Percentiles rank a stretch among this genome's conserved stretches.
phyloP scores from a whole-genome alignment of 2,113 vertebrate species.

The Bagarius yarrelli region DNA sequence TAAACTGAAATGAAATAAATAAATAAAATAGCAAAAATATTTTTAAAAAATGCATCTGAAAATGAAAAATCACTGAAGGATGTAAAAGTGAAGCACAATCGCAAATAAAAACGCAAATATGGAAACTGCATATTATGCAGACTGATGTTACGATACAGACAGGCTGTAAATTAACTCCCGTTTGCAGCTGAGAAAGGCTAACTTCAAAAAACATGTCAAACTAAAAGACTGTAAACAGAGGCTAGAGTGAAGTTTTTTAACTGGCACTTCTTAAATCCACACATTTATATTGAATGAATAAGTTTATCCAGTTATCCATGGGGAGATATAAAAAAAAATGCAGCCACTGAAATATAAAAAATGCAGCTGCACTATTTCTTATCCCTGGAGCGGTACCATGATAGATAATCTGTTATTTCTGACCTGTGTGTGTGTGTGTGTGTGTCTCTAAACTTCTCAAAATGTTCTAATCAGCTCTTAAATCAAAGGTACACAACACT shows the following conservation, averaged over 20 bases:
- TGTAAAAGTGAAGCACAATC: conserved; percentile 25
- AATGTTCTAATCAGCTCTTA: background rate
- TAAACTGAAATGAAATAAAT: background rate
- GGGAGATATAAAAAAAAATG: background rate
- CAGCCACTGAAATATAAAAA: background rate
- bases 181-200: conserved; percentile 7
- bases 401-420: background rate
- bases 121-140: conserved; percentile 14
- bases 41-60: conserved; percentile 9
- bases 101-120: conserved; percentile 16
- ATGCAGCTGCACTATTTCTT: background rate
- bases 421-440: background rate
- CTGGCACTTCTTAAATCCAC: background rate
- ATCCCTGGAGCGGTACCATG: background rate
- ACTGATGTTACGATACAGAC: conserved; percentile 26
- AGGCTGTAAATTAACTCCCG: conserved; percentile 14
- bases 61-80: conserved; percentile 2
- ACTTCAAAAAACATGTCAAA: conserved; percentile 5
- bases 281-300: background rate
- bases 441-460: background rate
- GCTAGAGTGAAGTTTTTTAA: background rate
- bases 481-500: background rate
- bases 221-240: background rate
- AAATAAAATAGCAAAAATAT: background rate
- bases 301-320: background rate